These are phyloP conservation scores for Bucco capensis DNA, from an alignment of 2,113 vertebrate species.

Conservation along the genomic window DNA sequence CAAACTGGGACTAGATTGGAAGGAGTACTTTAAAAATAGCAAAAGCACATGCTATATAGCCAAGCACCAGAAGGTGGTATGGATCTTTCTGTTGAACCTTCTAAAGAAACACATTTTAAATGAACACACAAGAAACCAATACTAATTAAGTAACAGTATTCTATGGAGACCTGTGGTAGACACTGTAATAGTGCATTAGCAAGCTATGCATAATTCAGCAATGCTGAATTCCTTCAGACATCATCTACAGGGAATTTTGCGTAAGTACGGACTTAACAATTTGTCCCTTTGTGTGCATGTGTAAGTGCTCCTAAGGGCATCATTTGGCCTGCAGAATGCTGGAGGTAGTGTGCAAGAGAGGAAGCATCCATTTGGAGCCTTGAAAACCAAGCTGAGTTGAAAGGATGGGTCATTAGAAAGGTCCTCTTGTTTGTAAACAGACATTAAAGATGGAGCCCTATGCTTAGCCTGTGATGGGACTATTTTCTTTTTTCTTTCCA, in stretches of 20 bases:
- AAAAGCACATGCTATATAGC: not conserved
- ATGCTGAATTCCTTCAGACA: conserved; percentile 5
- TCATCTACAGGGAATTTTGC: not conserved
- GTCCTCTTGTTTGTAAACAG: not conserved
- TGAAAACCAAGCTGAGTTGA: not conserved
- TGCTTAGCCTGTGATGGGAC: not conserved
- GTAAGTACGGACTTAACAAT: not conserved
- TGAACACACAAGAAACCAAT: conserved; percentile 30
- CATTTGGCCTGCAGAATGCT: not conserved
- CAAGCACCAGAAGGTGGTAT: not conserved
- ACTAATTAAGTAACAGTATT: conserved; percentile 35
- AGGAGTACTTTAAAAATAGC: not conserved
- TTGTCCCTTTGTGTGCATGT: not conserved
- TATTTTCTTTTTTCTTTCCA: not conserved
- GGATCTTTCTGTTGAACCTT: conserved; percentile 3
- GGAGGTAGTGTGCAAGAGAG: not conserved
- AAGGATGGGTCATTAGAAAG: not conserved
- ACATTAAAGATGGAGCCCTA: not conserved
- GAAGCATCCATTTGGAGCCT: not conserved
- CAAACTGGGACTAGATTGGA: not conserved
- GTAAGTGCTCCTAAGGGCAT: not conserved
- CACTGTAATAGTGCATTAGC: not conserved
- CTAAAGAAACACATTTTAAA: not conserved
- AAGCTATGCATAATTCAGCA: conserved; percentile 21
- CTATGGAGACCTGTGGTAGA: conserved; percentile 14